phyloP scores from a whole-genome alignment of 2,888 invertebrate species.

The Trachelus troglodyta region DNA sequence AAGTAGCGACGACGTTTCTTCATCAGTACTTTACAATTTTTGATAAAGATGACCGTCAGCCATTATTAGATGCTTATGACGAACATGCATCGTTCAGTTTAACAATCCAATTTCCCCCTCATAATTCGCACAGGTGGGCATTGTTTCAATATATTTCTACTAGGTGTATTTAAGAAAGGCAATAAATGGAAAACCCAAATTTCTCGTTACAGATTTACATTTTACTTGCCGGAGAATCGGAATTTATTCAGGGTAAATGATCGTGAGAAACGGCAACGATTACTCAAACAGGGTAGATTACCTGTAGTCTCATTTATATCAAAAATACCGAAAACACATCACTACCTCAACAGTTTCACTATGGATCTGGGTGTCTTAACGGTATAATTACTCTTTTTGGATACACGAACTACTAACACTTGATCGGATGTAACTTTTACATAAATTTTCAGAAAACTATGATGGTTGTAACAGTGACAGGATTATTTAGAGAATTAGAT shows the following conservation, averaged over 20 bases:
- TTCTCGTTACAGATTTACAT: conserved; percentile 67
- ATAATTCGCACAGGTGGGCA: conserved; percentile 14
- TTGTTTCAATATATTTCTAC: neutral
- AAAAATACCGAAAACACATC: conserved; percentile 83
- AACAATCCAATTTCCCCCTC: conserved; percentile 13
- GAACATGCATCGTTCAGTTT: conserved; percentile 80
- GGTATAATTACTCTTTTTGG: conserved; percentile 61
- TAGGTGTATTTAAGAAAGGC: neutral
- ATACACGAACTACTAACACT: neutral
- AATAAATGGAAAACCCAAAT: conserved; percentile 16
- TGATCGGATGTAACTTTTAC: neutral
- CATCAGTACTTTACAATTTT: conserved; percentile 85
- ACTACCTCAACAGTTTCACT: conserved; percentile 85
- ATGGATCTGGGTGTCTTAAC: conserved; percentile 84
- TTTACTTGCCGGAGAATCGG: conserved; percentile 74
- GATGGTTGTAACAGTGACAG: conserved; percentile 82
- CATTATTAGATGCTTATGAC: conserved; percentile 84
- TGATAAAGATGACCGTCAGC: conserved; percentile 80
- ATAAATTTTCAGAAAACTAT: conserved; percentile 71
- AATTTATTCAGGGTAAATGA: conserved; percentile 74
- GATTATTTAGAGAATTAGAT: conserved; percentile 80
- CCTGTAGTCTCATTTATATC: conserved; percentile 82
- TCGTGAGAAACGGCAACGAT: conserved; percentile 72
- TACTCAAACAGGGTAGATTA: conserved; percentile 77
- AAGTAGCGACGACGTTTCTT: conserved; percentile 79